phyloP scores from a whole-genome alignment of 2,113 vertebrate genomes.

The Leucosticte australis region DNA sequence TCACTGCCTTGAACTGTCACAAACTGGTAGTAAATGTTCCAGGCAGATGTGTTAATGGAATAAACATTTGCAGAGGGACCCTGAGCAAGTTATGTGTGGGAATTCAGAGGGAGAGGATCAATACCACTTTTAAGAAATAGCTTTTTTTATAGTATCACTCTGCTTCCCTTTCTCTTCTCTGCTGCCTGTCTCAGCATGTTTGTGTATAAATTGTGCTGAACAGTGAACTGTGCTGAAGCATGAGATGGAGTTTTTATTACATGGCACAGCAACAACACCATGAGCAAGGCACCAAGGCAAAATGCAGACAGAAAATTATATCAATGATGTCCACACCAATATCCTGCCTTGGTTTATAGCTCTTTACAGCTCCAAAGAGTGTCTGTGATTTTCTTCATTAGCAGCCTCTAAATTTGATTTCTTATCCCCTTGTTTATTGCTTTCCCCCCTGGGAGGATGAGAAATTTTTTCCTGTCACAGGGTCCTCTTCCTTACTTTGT shows the following conservation, averaged over 20 bases:
- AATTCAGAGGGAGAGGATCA: not conserved
- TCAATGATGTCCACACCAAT: not conserved
- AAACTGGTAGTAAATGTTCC: not conserved
- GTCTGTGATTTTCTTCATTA: not conserved
- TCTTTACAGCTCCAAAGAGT: not conserved
- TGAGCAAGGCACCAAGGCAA: not conserved
- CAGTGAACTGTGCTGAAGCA: not conserved
- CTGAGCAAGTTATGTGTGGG: not conserved
- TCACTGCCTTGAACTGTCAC: not conserved
- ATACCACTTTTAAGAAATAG: not conserved
- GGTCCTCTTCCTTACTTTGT: not conserved
- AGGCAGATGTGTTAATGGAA: not conserved
- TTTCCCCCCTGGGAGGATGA: fast-evolving
- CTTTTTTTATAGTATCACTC: not conserved
- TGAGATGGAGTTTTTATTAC: not conserved
- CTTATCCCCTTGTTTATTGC: not conserved
- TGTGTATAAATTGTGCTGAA: not conserved
- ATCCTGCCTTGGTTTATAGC: not conserved
- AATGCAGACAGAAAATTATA: not conserved
- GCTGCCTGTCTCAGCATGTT: not conserved
- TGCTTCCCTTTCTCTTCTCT: not conserved
- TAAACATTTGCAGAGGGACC: not conserved
- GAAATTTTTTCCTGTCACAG: not conserved
- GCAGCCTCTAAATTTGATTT: not conserved
- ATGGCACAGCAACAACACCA: not conserved